Evolutionary conservation across 2,797 vertebrate genomes (phyloP).

Genomic region (Argentina silus): DNA sequence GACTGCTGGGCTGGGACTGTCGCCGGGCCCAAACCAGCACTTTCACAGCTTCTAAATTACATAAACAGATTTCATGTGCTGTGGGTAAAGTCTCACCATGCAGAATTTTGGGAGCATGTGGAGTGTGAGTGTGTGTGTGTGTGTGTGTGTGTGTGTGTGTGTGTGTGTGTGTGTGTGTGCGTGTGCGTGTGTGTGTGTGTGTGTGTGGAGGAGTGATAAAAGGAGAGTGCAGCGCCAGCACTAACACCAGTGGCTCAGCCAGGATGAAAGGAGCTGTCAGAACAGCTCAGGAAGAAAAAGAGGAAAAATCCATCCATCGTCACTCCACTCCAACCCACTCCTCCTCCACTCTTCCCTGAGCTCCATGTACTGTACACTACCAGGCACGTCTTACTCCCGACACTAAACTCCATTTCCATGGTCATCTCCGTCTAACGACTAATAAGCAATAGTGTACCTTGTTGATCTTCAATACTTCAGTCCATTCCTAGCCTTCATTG

Average conservation of each 20-base stretch:
- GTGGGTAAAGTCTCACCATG: conserved; percentile 71
- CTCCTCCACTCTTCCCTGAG: conserved; percentile 52
- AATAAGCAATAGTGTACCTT: background rate
- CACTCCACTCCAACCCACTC: conserved; percentile 61
- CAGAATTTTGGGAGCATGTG: conserved; percentile 34
- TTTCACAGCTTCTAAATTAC: conserved; percentile 75
- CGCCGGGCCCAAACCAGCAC: conserved; percentile 69
- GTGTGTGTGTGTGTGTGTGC: background rate
- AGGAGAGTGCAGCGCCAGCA: conserved; percentile 74
- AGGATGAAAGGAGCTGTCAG: conserved; percentile 82
- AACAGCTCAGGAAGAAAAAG: conserved; percentile 69
- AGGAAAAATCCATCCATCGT: conserved; percentile 75
- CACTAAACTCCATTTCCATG: background rate
- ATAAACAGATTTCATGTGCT: conserved; percentile 79
- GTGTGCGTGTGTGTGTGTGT: conserved; percentile 17
- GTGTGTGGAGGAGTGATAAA: conserved; percentile 55
- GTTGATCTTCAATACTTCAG: background rate
- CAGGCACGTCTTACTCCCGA: background rate
- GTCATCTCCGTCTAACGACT: too few relatives aligned
- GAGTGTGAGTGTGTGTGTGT: conserved; percentile 30
- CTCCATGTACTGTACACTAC: background rate
- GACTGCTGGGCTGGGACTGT: conserved; percentile 52
- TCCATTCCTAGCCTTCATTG: conserved; percentile 51
- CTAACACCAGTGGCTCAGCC: conserved; percentile 75
- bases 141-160: conserved; percentile 34